These are phyloP conservation scores for Trematomus bernacchii DNA, from an alignment of 2,797 vertebrate genomes.

Conservation along the genomic window DNA sequence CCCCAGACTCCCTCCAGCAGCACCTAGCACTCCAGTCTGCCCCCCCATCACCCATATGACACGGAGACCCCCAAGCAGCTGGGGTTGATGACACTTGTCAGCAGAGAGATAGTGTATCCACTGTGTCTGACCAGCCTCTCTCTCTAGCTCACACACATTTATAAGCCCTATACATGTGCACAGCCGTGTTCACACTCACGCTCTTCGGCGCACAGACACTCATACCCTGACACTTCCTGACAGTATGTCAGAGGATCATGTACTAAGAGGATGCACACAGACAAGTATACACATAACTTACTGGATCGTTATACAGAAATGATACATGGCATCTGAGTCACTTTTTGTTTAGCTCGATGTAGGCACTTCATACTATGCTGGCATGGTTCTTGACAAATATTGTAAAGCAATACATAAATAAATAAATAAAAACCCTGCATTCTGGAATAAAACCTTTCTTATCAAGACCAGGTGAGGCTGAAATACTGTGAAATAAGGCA, in stretches of 20 bases:
- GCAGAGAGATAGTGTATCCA: conserved; percentile 62
- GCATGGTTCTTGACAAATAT: conserved; percentile 1
- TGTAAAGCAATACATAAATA: background rate
- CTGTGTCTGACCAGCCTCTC: conserved; percentile 53
- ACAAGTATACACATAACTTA: conserved; percentile 23
- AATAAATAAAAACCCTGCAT: conserved; percentile 1
- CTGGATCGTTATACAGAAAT: conserved; percentile 15
- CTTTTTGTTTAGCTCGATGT: conserved; percentile 1
- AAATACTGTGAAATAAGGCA: conserved; percentile 9
- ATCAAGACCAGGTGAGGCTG: background rate
- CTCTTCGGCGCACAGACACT: conserved; percentile 8
- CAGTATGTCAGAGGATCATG: conserved; percentile 61
- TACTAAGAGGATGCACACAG: conserved; percentile 38
- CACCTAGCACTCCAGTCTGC: conserved; percentile 53
- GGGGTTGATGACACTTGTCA: conserved; percentile 80
- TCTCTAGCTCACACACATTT: conserved; percentile 57
- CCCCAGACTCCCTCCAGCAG: conserved; percentile 40
- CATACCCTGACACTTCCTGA: conserved; percentile 34
- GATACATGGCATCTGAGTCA: conserved; percentile 23
- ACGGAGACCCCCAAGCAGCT: conserved; percentile 73
- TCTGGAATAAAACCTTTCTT: background rate
- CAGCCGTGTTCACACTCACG: conserved; percentile 40
- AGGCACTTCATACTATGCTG: conserved; percentile 2
- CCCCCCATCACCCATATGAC: conserved; percentile 51
- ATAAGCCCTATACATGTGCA: conserved; percentile 49